Conservation (phyloP, 2,113 vertebrate genomes). For the Ageneiosus marmoratus region DNA sequence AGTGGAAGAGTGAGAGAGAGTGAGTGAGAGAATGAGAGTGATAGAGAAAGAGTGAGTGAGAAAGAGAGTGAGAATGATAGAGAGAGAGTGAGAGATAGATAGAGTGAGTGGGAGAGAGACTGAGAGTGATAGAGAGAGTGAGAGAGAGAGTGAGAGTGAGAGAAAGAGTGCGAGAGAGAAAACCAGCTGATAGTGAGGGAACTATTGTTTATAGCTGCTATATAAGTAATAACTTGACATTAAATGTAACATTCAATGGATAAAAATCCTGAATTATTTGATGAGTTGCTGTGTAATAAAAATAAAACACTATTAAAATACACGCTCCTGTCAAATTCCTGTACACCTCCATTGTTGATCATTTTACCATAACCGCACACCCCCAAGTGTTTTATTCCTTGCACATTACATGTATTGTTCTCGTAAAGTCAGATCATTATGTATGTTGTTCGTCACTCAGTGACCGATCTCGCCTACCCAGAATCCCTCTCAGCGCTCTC, state of each 20-base stretch:
- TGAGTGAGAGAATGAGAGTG: too few species aligned
- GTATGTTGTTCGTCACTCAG: neutral
- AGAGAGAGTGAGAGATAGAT: too few species aligned
- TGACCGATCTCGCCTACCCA: neutral
- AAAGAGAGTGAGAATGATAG: too few species aligned
- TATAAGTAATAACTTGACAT: neutral
- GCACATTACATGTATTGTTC: neutral
- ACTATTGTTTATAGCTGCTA: neutral
- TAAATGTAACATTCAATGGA: neutral
- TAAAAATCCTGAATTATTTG: neutral
- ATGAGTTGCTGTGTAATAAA: neutral
- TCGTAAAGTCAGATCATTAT: neutral
- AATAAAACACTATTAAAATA: too few species aligned
- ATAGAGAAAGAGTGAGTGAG: too few species aligned
- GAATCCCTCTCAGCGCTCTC: slow-evolving; percentile 58
- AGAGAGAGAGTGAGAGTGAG: neutral
- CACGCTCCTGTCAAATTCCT: neutral
- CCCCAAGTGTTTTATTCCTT: neutral
- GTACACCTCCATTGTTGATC: neutral
- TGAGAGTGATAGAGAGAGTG: neutral
- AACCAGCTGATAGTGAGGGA: neutral
- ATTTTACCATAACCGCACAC: neutral
- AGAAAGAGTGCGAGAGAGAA: neutral
- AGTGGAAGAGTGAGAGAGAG: neutral
- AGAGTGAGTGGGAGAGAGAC: neutral